Conservation (phyloP, 2,797 vertebrate genomes). For the Sphenodon punctatus region DNA sequence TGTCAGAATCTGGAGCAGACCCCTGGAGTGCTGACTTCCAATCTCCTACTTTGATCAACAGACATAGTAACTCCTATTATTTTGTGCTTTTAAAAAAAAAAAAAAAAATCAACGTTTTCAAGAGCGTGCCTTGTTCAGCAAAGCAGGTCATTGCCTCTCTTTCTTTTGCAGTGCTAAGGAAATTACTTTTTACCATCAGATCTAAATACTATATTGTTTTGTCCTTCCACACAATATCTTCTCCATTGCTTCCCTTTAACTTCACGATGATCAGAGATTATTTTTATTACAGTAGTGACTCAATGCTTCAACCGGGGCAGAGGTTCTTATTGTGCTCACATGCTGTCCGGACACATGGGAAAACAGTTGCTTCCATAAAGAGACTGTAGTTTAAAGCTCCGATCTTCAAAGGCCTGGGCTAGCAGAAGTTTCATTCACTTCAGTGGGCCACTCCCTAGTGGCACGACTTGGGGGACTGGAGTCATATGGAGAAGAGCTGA, state of each 20-base stretch:
- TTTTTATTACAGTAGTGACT: not conserved
- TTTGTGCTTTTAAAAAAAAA: no score
- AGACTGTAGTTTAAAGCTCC: not conserved
- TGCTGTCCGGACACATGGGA: not conserved
- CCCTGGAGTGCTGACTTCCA: not conserved
- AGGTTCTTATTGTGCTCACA: not conserved
- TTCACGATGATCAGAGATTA: not conserved
- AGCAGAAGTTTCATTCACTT: no score
- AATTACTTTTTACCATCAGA: not conserved
- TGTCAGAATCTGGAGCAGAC: not conserved
- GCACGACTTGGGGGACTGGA: no score
- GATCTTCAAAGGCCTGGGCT: fast-evolving
- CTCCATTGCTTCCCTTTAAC: not conserved
- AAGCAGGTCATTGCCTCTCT: not conserved
- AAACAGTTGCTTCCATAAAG: not conserved
- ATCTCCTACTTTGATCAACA: not conserved
- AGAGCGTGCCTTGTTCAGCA: not conserved
- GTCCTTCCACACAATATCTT: not conserved
- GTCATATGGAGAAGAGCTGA: no score
- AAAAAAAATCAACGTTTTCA: not conserved
- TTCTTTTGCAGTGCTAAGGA: not conserved
- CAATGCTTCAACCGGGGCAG: not conserved
- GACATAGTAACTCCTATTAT: not conserved
- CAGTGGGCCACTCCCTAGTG: no score
- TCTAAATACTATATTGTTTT: not conserved